Base-by-base conservation (phyloP, 2,113 vertebrate species). In the Tiliqua scincoides region DNA sequence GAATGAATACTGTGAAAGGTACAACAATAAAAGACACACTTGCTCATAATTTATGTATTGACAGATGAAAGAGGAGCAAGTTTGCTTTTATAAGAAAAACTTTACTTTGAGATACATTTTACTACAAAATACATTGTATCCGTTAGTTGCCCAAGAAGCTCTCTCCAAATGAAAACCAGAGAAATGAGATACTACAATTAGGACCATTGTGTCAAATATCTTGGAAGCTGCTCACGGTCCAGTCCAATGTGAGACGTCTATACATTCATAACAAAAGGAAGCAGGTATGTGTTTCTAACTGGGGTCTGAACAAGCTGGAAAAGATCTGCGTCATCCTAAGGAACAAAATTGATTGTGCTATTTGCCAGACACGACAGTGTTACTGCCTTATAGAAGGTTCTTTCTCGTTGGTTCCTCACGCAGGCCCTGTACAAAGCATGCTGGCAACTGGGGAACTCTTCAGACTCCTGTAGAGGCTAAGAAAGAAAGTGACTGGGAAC, bases 51-150 rank as follows among this genome's bases (percentile, higher is more conserved):
- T 63, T 75, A 5, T 35, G 20, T 32, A 65, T 17, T 27, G 65
- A 65, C 11, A 84, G 43, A 75, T 65, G 48, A 52, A 86, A 65
- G 32, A 37, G 65, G 48, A 67, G 30, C 10, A 35, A 80, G 43
- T 63, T 73, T 65, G 61, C 15, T 65, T 84, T 86, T 74, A 54
- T 80, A 32, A 80, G 27, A 67, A 71, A 30, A 73, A 77, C 18
- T 70, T 79, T 79, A 59, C 67, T 85, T 73, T 40, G 10, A 61
- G 30, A 35, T 86, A 14, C 8, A 18, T 35, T n/a, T n/a, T 71
- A 67, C 37, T 62, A 61, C 54, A 83, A 61, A 61, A 72, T 54
- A 72, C 52, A 11, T 48, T 35, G 18, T 71, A 48, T 40, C 71
- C 48, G 40, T 62, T 65, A 65, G 68, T 37, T 71, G 81, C n/a